Base-by-base conservation (phyloP, 1,140 invertebrate species). In the Temnothorax longispinosus region DNA sequence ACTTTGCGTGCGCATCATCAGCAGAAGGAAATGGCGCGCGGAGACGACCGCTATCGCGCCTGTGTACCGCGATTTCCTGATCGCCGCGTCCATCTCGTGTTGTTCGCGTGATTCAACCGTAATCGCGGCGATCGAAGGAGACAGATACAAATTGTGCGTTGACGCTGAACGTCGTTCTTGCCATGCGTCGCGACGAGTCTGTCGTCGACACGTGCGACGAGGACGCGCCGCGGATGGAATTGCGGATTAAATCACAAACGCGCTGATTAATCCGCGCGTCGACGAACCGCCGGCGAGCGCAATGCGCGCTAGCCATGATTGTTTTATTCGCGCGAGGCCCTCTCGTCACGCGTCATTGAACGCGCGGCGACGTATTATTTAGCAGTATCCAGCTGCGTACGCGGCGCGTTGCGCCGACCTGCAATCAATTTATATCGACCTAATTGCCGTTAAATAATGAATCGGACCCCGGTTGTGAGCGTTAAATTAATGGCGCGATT, bases 281-380 rank as follows among this genome's bases (percentile, higher is more conserved):
- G 27, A 27, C 27, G 1, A 27, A 27, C 27, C 27, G 27, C 38
- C 38, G 38, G 47, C 62, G 47, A 60, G 58, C 47, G 52, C 44
- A 15, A n/a, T 21, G 65, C 41, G 74, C 60, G 54, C 41, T 52
- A 38, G 32, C 38, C 47, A 21, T 35, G 38, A 76, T 54, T 85
- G 52, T 65, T 84, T 78, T 71, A 74, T 78, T 80, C 76, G 81
- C 60, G 78, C 69, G 77, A 87, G 56, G 44, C 47, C 10, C n/a
- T 69, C 65, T 74, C 84, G 89, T 90, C 89, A 88, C 89, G 89
- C 89, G 86, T 88, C 89, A 90, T 90, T 90, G 89, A 74, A 74
- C 88, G 69, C 81, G 71, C 32, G 67, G 86, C 75, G 50, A 77
- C 78, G 62, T 77, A 90, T 90, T 90, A 90, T 90, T 90, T 86